Percentiles rank a stretch among this genome's conserved stretches.
Conservation (phyloP, 2,113 vertebrate genomes). For the Melanostigma gelatinosum region DNA sequence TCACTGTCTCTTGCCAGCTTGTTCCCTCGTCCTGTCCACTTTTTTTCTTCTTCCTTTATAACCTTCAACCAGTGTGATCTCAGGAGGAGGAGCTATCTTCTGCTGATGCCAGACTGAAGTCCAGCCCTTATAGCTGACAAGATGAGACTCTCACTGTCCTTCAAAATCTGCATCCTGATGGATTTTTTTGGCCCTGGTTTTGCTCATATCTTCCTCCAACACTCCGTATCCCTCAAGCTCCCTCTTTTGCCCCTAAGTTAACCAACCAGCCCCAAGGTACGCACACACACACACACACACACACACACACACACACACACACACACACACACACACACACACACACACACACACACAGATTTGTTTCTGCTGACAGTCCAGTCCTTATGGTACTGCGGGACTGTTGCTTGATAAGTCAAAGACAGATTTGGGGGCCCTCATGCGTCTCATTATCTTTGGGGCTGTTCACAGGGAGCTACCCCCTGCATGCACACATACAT, state of each 20-base stretch:
- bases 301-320: conserved; percentile 9
- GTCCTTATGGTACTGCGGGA: conserved; percentile 43
- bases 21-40: conserved; percentile 39
- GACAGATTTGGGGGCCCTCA: conserved; percentile 25
- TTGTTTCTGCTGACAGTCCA: conserved; percentile 63
- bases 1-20: conserved; percentile 61
- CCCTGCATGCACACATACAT: background rate
- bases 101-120: conserved; percentile 49
- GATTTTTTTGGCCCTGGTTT: conserved; percentile 42
- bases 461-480: conserved; percentile 9
- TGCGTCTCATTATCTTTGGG: conserved; percentile 51
- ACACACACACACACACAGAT: conserved; percentile 21
- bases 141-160: conserved; percentile 76
- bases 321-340: background rate
- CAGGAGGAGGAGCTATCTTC: conserved; percentile 50
- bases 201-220: conserved; percentile 49
- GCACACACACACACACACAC: conserved; percentile 15
- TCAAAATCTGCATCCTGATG: conserved; percentile 72
- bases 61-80: conserved; percentile 64
- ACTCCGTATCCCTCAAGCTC: conserved; percentile 48
- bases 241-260: conserved; percentile 30
- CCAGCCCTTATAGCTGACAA: conserved; percentile 34
- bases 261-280: conserved; percentile 13
- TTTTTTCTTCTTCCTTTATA: conserved; percentile 22
- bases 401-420: conserved; percentile 57